Percentiles rank a stretch among this genome's conserved stretches.
Evolutionary conservation across 1,140 invertebrate species (phyloP).

Genomic region (Dendrolimus punctatus): DNA sequence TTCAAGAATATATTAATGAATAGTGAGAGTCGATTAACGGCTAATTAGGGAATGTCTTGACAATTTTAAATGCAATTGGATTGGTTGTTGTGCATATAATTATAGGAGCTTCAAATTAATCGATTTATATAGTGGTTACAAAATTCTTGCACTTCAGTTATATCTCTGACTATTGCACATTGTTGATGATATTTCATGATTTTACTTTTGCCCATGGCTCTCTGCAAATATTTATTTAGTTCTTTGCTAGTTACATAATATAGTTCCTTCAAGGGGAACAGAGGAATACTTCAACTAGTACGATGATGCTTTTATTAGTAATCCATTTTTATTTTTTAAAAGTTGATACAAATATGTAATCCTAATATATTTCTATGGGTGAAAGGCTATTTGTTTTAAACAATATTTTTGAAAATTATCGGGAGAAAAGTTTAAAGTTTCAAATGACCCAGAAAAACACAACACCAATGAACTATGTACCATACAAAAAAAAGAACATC

Average conservation of each 20-base stretch:
- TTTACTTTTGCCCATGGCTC: slow-evolving; percentile 49
- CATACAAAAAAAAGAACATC: too few species aligned
- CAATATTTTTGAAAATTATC: too few species aligned
- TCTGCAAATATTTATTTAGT: slow-evolving; percentile 39
- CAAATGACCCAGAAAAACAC: too few species aligned
- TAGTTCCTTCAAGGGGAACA: slow-evolving; percentile 27
- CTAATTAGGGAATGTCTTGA: slow-evolving; percentile 29
- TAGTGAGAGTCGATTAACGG: slow-evolving; percentile 16
- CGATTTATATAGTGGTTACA: slow-evolving; percentile 58
- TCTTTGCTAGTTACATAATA: slow-evolving; percentile 13
- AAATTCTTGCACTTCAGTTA: slow-evolving; percentile 52
- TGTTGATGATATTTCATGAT: slow-evolving; percentile 34
- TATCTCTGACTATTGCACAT: slow-evolving; percentile 55
- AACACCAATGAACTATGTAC: too few species aligned
- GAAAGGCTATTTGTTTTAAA: too few species aligned
- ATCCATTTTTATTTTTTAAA: too few species aligned
- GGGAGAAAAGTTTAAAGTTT: too few species aligned
- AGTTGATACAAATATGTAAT: too few species aligned
- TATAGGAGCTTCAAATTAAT: slow-evolving; percentile 63
- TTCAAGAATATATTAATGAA: slow-evolving; percentile 31
- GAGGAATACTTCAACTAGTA: too few species aligned
- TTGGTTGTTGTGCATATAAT: slow-evolving; percentile 44
- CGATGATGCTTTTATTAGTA: too few species aligned
- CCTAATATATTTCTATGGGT: too few species aligned
- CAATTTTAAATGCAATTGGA: slow-evolving; percentile 39